Conservation (phyloP, 2,888 invertebrate genomes). For the Nymphalis polychloros region DNA sequence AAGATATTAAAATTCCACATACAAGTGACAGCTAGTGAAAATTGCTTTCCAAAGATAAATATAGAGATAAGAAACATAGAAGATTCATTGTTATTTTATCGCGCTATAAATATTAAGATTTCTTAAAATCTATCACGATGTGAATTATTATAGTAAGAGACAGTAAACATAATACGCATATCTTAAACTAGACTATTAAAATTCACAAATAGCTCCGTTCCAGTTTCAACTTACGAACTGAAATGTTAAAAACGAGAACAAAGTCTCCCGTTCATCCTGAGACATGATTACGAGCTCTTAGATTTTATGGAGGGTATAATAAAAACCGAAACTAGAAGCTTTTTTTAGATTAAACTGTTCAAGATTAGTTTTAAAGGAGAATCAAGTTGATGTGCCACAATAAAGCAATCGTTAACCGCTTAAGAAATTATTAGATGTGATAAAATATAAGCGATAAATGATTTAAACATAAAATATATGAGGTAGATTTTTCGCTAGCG, state of each 20-base stretch:
- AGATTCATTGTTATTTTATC: conserved; percentile 19
- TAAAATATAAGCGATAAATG: conserved; percentile 30
- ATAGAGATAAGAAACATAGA: neutral
- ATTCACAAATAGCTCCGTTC: conserved; percentile 62
- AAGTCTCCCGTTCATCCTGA: conserved; percentile 45
- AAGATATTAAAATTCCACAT: too few species aligned
- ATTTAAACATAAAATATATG: conserved; percentile 16
- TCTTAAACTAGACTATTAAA: conserved; percentile 54
- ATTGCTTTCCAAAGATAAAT: too few species aligned
- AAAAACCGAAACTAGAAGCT: conserved; percentile 66
- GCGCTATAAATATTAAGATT: conserved; percentile 20
- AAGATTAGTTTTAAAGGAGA: conserved; percentile 61
- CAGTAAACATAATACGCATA: conserved; percentile 40
- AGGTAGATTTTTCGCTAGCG: neutral
- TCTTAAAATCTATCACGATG: conserved; percentile 29
- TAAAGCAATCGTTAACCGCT: conserved; percentile 54
- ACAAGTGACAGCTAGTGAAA: too few species aligned
- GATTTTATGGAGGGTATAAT: conserved; percentile 66
- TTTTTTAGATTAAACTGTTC: conserved; percentile 62
- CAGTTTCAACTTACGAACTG: conserved; percentile 50
- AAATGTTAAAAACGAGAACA: conserved; percentile 55
- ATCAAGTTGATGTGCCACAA: conserved; percentile 51
- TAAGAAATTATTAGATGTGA: conserved; percentile 38
- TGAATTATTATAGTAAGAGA: conserved; percentile 25
- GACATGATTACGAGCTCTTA: conserved; percentile 63